A percentile compares a stretch with the other conserved stretches of the same genome.
These are phyloP conservation scores for Isotomurus palustris DNA, from an alignment of 2,888 invertebrate species.

Conservation along the genomic window DNA sequence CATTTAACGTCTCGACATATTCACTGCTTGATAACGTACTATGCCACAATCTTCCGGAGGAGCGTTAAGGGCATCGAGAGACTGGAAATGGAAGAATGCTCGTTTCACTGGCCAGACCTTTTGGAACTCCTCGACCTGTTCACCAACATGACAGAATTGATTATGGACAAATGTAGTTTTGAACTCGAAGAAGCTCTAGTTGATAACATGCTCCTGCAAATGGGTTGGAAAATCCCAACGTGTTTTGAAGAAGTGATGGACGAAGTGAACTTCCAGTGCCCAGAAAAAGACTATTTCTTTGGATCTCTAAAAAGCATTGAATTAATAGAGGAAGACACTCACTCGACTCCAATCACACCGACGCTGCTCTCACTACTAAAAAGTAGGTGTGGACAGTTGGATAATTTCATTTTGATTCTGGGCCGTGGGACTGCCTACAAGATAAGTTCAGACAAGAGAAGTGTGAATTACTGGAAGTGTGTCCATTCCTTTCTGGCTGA, in stretches of 20 bases:
- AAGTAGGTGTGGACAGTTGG: neutral
- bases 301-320: neutral
- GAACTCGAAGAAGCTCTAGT: neutral
- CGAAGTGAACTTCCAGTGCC: neutral
- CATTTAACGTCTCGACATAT: neutral
- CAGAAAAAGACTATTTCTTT: neutral
- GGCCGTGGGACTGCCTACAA: conserved; percentile 1
- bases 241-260: neutral
- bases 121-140: conserved; percentile 7
- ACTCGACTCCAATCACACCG: neutral
- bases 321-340: conserved; percentile 6
- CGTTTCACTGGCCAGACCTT: conserved; percentile 6
- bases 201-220: neutral
- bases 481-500: conserved; percentile 3
- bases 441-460: neutral
- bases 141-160: conserved; percentile 5
- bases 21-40: neutral
- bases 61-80: conserved; percentile 5
- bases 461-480: conserved; percentile 6
- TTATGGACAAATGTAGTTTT: neutral
- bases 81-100: conserved; percentile 2
- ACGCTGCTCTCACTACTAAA: conserved; percentile 4
- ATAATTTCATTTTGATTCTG: conserved; percentile 3
- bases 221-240: neutral
- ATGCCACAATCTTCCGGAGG: conserved; percentile 3